A percentile compares a stretch with the other conserved stretches of the same genome.
phyloP scores from a whole-genome alignment of 2,888 invertebrate genomes.

The Drosophila pegasa region DNA sequence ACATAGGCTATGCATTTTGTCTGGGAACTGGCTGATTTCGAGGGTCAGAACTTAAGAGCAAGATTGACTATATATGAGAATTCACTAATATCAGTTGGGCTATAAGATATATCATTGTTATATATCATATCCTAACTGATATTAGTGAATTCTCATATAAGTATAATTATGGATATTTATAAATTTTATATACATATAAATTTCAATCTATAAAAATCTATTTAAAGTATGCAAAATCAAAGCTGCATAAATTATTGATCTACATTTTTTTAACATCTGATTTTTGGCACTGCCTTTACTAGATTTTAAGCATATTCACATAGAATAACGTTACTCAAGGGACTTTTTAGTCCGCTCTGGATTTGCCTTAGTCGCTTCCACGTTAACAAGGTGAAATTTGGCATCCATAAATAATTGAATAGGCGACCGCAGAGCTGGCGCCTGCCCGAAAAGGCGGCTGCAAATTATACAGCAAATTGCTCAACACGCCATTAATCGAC shows the following conservation, averaged over 20 bases:
- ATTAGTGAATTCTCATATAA: no score
- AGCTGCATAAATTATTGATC: not conserved
- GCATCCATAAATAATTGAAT: constrained; percentile 28
- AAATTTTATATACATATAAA: no score
- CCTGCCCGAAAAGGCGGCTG: not conserved
- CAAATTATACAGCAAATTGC: constrained; percentile 21
- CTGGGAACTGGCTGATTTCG: no score
- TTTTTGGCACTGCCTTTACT: not conserved
- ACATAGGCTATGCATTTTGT: no score
- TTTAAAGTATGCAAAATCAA: constrained; percentile 2
- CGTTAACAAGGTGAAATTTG: not conserved
- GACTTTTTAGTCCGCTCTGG: not conserved
- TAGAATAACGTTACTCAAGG: constrained; percentile 21
- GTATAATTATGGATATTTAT: no score
- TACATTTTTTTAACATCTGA: not conserved
- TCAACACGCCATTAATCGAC: constrained; percentile 26
- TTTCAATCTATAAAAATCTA: not conserved
- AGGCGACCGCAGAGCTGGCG: constrained; percentile 13
- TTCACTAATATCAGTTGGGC: no score
- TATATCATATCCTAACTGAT: no score
- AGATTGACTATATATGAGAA: no score
- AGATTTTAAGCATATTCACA: constrained; percentile 24
- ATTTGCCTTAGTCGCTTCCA: not conserved
- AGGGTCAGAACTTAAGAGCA: no score
- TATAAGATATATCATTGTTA: no score